Evolutionary conservation across 2,888 invertebrate species (phyloP), one percentile per base, ranked within the genome.

Genomic region (Chironomus riparius): DNA sequence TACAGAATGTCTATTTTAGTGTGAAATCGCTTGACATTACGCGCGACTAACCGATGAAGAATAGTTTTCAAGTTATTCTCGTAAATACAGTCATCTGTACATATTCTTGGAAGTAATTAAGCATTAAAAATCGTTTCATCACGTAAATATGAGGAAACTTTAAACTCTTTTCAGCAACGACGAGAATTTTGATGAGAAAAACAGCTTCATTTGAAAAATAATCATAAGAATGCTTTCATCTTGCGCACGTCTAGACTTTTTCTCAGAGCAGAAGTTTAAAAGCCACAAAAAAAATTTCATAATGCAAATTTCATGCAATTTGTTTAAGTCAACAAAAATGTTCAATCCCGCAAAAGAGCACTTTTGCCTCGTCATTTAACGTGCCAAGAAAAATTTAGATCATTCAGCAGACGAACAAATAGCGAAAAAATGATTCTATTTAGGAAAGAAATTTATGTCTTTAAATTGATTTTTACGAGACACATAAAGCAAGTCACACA

Each of bases 391-490:
- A n/a, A 56, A 56, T 56, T 56, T 18, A 56, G 56, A 56, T 56
- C 56, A 50, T 15, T 50, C 50, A 50, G 6, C 50, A 56, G 15
- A 50, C 50, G 50, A 18, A 15, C 15, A 56, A 56, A 56, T 18
- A 56, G 56, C 18, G 65, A 65, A 65, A n/a, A 65, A 21, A 22
- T 65, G 65, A 65, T 65, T 65, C 65, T 65, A 65, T 24, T 21
- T 65, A 65, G 21, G 65, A 65, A 22, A 24, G 65, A 65, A 65
- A 65, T 65, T 65, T 65, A 65, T 65, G 65, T 65, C 65, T 18
- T 65, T 65, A 65, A 65, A 65, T 65, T 65, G 65, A 65, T 65
- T 65, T 65, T 65, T 65, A 65, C 65, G 65, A 65, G 65, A 24
- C 65, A 65, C 65, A 65, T 24, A 65, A 24, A 65, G 65, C 56